These are phyloP conservation scores for Trichopoda pennipes DNA, from an alignment of 2,888 invertebrate genomes.

Conservation along the genomic window DNA sequence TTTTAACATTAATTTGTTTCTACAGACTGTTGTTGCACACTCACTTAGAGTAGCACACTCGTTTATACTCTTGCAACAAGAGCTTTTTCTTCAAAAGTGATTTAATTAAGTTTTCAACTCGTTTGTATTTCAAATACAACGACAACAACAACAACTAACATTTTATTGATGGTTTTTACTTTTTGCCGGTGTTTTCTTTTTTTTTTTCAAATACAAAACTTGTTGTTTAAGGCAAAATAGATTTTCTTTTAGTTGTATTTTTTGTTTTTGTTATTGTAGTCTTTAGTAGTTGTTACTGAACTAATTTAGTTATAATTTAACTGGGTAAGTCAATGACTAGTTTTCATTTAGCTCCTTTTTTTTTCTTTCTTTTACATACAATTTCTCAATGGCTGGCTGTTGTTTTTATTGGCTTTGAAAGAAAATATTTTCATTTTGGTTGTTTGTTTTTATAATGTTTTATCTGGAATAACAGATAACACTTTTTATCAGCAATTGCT, in stretches of 20 bases:
- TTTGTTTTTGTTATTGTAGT: slow-evolving; percentile 6
- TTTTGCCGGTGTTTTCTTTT: neutral
- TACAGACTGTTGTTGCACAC: neutral
- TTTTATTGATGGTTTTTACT: slow-evolving; percentile 23
- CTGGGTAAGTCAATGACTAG: slow-evolving; percentile 21
- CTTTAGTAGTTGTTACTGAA: slow-evolving; percentile 28
- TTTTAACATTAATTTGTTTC: slow-evolving; percentile 39
- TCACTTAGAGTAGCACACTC: too few species aligned
- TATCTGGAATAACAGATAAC: too few species aligned
- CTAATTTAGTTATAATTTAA: slow-evolving; percentile 55
- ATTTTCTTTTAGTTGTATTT: neutral
- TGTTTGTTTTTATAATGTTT: too few species aligned
- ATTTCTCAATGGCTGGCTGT: slow-evolving; percentile 5
- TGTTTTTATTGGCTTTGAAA: slow-evolving; percentile 29
- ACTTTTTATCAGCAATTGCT: too few species aligned
- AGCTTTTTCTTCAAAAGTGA: slow-evolving; percentile 42
- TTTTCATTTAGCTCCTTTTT: slow-evolving; percentile 12
- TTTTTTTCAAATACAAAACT: neutral
- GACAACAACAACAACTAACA: slow-evolving; percentile 11
- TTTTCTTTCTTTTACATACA: slow-evolving; percentile 6
- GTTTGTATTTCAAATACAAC: slow-evolving; percentile 3
- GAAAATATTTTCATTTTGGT: neutral
- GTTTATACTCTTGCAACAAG: too few species aligned
- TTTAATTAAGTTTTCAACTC: slow-evolving; percentile 62
- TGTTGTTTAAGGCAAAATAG: slow-evolving; percentile 6